phyloP scores from a whole-genome alignment of 2,113 vertebrate species.

The Urocolius indicus region DNA sequence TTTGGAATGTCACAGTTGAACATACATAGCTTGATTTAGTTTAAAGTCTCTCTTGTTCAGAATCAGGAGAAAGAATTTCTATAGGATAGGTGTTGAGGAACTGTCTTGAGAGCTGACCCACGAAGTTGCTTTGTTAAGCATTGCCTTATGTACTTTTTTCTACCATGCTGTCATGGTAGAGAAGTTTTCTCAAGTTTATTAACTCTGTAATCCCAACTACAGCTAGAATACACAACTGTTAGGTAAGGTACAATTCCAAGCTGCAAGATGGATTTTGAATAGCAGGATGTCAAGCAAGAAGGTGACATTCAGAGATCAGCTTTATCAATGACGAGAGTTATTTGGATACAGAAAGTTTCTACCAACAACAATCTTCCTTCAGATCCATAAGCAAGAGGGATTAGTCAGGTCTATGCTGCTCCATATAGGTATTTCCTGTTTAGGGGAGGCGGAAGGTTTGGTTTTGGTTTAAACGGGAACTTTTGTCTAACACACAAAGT shows the following conservation, averaged over 20 bases:
- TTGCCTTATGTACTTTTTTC: not conserved
- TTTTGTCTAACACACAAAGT: not conserved
- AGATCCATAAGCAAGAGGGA: not conserved
- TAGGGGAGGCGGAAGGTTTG: too few species aligned
- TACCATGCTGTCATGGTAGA: not conserved
- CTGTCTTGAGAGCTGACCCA: not conserved
- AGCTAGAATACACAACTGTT: fast-evolving
- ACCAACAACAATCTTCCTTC: not conserved
- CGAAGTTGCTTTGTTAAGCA: not conserved
- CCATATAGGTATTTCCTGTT: not conserved
- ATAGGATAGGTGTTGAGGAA: not conserved
- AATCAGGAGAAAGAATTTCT: not conserved
- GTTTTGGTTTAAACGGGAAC: not conserved
- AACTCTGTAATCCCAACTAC: not conserved
- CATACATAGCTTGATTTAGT: not conserved
- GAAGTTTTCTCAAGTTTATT: not conserved
- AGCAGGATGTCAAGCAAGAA: not conserved
- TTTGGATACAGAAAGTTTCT: not conserved
- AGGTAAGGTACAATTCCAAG: not conserved
- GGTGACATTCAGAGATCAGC: not conserved
- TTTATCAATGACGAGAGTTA: not conserved
- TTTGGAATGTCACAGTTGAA: not conserved
- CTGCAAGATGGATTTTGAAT: not conserved
- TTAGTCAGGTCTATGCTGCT: not conserved
- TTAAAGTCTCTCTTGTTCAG: not conserved